phyloP scores from a whole-genome alignment of 1,140 invertebrate genomes.

The Popillia japonica region DNA sequence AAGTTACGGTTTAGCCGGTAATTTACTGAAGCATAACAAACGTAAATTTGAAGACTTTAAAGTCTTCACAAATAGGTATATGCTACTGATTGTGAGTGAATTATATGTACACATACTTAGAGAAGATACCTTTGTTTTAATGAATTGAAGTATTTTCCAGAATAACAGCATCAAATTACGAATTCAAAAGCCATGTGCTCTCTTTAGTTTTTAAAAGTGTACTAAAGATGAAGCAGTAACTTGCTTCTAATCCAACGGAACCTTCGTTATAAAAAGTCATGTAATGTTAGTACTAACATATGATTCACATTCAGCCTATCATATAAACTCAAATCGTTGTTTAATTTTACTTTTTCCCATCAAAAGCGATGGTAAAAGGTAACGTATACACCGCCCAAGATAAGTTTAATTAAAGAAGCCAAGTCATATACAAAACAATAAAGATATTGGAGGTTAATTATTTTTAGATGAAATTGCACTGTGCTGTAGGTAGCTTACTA shows the following conservation, averaged over 20 bases:
- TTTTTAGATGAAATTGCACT: too few relatives aligned
- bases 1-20: not conserved
- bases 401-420: not conserved
- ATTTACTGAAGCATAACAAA: constrained; percentile 8
- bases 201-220: not conserved
- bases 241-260: not conserved
- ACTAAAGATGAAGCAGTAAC: not conserved
- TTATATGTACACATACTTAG: not conserved
- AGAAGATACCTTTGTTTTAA: constrained; percentile 11
- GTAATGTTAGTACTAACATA: not conserved
- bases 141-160: not conserved
- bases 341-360: constrained; percentile 12
- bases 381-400: not conserved
- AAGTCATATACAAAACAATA: not conserved
- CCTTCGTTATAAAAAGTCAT: not conserved
- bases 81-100: not conserved
- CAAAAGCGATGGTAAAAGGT: not conserved
- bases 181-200: constrained; percentile 14
- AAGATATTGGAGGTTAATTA: too few relatives aligned
- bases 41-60: constrained; percentile 10
- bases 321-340: not conserved
- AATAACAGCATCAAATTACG: not conserved
- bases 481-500: too few relatives aligned
- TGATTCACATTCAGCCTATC: constrained; percentile 1
- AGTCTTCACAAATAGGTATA: not conserved